Evolutionary conservation across 2,797 vertebrate genomes (phyloP), one percentile per base, ranked within the genome.

Genomic region (Falco concolor): DNA sequence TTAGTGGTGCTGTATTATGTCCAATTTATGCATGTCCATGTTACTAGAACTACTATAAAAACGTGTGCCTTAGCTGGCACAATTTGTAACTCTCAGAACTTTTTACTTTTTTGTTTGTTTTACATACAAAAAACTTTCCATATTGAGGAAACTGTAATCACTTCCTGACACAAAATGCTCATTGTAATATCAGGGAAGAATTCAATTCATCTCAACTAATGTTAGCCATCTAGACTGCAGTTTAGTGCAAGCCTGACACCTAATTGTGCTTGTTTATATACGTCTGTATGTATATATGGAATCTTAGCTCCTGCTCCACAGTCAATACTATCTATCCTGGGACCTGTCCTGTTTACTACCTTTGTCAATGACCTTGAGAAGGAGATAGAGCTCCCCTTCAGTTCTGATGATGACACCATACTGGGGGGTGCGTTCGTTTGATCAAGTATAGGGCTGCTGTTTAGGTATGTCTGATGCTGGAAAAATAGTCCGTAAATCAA

Each of bases 1-100:
- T 88, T 92, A 96, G 74, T 96, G 90, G 94, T 89, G 94, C 89
- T 87, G 78, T 89, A 74, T 91, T 96, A 82, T 86, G 61, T 72
- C 76, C 74, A 93, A 95, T 86, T 82, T 90, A 87, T 83, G 36
- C 59, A 91, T 88, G 89, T 94, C 73, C 74, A 78, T 93, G 59
- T 76, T 92, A 69, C 49, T 85, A 88, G 83, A 93, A 79, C 57
- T 90, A 84, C 42, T 49, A 40, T 61, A 87, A 87, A 79, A 89
- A 90, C 85, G 49, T 78, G 63, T 87, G 42, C 42, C 28, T 93
- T 80, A 92, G 57, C 78, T 92, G 70, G 36, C 45, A 88, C 25
- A 64, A 65, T 78, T 90, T 72, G 50, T 95, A 73, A 76, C 30
- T 42, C 5, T 42, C 5, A 11, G 40, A 32, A n/a, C 12, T 23